Evolutionary conservation across 2,888 invertebrate species (phyloP), one percentile per base, ranked within the genome.

Genomic region (Eledone cirrhosa): DNA sequence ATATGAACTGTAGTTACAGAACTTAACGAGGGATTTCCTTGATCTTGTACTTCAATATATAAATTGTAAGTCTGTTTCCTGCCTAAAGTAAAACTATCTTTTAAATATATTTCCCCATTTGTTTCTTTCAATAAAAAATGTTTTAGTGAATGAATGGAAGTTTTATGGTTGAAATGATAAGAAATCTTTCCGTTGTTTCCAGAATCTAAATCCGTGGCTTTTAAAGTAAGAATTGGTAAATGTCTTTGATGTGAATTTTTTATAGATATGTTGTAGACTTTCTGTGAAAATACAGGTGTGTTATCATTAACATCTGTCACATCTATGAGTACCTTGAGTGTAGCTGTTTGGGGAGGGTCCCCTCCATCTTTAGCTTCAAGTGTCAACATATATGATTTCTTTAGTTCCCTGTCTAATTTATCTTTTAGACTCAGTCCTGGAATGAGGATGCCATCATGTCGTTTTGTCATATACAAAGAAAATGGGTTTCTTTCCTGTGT

Each of bases 201-300:
- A 83, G 94, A 93, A 88, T 98, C 98, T 48, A 93, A 93, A 89
- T 98, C 98, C 13, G 93, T 93, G 0, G 97, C 97, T 22, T 93
- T 93, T 0, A 97, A 94, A 53, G 41, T 78, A 72, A n/a, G 48
- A 27, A 24, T 48, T 29, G 19, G 53, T 27, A 29, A 74, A 81
- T 19, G 80, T 47, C 19, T 84, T 83, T 16, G 83, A 81, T n/a
- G 81, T 81, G 24, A 78, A 80, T 11, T 82, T 74, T 14, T 78
- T 79, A 22, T 82, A 81, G 19, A 81, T 81, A 13, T 8, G 81
- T 13, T 79, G 85, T 85, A 41, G 1, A 41, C 41, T 41, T 41
- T 2, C 2, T 41, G 41, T 1, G 41, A 41, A 41, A 41, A 41
- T 27, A 67, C 72, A 1, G 85, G 85, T 22, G 81, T 78, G 75